phyloP scores from a whole-genome alignment of 2,888 invertebrate genomes.

The Eumerus sabulonum region DNA sequence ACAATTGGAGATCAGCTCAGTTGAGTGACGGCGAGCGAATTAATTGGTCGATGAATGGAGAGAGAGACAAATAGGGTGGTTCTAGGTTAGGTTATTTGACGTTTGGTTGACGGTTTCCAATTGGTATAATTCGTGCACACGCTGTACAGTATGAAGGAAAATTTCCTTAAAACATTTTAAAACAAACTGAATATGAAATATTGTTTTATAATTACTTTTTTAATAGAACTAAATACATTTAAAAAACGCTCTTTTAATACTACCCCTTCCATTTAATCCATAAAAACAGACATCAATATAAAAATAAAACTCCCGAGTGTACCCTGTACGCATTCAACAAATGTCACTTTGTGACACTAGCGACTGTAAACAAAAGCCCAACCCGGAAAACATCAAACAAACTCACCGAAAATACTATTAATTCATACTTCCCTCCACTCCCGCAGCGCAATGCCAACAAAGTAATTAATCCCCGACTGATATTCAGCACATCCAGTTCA shows the following conservation, averaged over 20 bases:
- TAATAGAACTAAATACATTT: too few species aligned
- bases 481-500: slow-evolving; percentile 5
- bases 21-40: slow-evolving; percentile 41
- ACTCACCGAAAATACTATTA: slow-evolving; percentile 7
- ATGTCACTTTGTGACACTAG: slow-evolving; percentile 39
- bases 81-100: neutral
- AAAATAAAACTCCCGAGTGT: too few species aligned
- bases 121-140: slow-evolving; percentile 35
- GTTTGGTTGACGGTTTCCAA: neutral
- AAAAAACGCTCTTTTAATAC: too few species aligned
- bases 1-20: slow-evolving; percentile 29
- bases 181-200: too few species aligned
- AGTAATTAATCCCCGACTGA: slow-evolving; percentile 32
- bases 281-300: too few species aligned
- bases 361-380: slow-evolving; percentile 51
- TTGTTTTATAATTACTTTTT: too few species aligned
- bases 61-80: slow-evolving; percentile 32
- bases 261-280: too few species aligned
- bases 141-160: slow-evolving; percentile 29
- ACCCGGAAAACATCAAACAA: slow-evolving; percentile 41
- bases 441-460: slow-evolving; percentile 32
- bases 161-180: neutral
- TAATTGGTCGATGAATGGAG: slow-evolving; percentile 29
- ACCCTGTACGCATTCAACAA: slow-evolving; percentile 53
- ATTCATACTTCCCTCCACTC: slow-evolving; percentile 12